These are phyloP conservation scores for Protophormia terraenovae DNA, from an alignment of 2,888 invertebrate genomes.

Conservation along the genomic window DNA sequence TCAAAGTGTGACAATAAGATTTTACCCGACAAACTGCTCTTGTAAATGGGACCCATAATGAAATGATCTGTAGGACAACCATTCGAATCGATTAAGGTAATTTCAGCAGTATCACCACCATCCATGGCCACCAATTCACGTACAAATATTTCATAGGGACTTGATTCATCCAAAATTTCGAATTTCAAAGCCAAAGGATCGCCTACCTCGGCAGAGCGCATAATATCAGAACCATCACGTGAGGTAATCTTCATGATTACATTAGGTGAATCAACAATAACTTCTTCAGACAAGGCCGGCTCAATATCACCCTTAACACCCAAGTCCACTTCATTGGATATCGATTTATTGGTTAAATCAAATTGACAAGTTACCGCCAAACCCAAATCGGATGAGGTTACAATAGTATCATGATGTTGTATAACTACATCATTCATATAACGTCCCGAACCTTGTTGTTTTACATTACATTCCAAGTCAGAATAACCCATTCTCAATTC, in stretches of 20 bases:
- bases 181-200: slow-evolving; percentile 95
- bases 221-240: slow-evolving; percentile 90
- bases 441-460: slow-evolving; percentile 91
- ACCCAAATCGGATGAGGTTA: slow-evolving; percentile 95
- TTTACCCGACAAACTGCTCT: slow-evolving; percentile 90
- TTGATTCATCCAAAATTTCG: slow-evolving; percentile 95
- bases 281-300: slow-evolving; percentile 92
- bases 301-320: slow-evolving; percentile 93
- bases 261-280: slow-evolving; percentile 96
- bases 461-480: slow-evolving; percentile 94
- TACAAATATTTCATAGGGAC: slow-evolving; percentile 97
- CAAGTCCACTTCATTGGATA: slow-evolving; percentile 94
- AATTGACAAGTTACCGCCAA: slow-evolving; percentile 96
- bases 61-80: slow-evolving; percentile 97
- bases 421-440: slow-evolving; percentile 95
- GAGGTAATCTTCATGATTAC: slow-evolving; percentile 96
- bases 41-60: slow-evolving; percentile 95
- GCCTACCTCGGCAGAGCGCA: slow-evolving; percentile 94
- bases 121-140: slow-evolving; percentile 97
- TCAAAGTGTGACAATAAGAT: slow-evolving; percentile 94
- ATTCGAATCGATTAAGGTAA: slow-evolving; percentile 93
- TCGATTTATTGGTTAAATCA: slow-evolving; percentile 95
- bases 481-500: slow-evolving; percentile 95
- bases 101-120: slow-evolving; percentile 95
- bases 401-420: slow-evolving; percentile 96